phyloP scores from a whole-genome alignment of 1,140 invertebrate genomes.

The Laupala kohalensis region DNA sequence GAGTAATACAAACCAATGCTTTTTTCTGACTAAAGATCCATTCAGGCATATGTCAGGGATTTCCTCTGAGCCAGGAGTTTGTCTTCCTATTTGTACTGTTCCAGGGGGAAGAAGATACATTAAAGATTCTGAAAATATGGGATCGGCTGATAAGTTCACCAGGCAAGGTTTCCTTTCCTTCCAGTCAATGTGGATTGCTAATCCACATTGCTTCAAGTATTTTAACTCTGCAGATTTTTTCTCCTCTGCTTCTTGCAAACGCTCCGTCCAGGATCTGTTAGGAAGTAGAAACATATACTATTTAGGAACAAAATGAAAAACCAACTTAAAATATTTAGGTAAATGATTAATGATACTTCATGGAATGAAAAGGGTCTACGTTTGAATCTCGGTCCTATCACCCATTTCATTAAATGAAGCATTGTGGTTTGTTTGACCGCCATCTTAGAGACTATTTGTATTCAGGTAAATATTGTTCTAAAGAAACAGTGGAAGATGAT shows the following conservation, averaged over 20 bases:
- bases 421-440: too few relatives aligned
- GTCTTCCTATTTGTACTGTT: conserved; percentile 30
- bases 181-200: conserved; percentile 35
- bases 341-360: too few relatives aligned
- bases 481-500: too few relatives aligned
- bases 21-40: conserved; percentile 46
- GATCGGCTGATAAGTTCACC: conserved; percentile 54
- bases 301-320: not conserved
- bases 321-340: too few relatives aligned
- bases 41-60: conserved; percentile 43
- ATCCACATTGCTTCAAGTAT: conserved; percentile 33
- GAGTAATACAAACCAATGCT: conserved; percentile 44
- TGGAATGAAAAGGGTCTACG: too few relatives aligned
- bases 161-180: conserved; percentile 33
- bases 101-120: conserved; percentile 45
- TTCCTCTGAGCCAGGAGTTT: conserved; percentile 11
- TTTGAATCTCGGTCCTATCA: too few relatives aligned
- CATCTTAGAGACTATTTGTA: too few relatives aligned
- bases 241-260: conserved; percentile 41
- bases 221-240: conserved; percentile 40
- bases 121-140: conserved; percentile 52
- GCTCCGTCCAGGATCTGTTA: conserved; percentile 27
- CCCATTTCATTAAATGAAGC: too few relatives aligned
- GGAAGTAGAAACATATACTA: too few relatives aligned
- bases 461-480: too few relatives aligned